Evolutionary conservation across 2,113 vertebrate genomes (phyloP).

Genomic region (Promerops cafer): DNA sequence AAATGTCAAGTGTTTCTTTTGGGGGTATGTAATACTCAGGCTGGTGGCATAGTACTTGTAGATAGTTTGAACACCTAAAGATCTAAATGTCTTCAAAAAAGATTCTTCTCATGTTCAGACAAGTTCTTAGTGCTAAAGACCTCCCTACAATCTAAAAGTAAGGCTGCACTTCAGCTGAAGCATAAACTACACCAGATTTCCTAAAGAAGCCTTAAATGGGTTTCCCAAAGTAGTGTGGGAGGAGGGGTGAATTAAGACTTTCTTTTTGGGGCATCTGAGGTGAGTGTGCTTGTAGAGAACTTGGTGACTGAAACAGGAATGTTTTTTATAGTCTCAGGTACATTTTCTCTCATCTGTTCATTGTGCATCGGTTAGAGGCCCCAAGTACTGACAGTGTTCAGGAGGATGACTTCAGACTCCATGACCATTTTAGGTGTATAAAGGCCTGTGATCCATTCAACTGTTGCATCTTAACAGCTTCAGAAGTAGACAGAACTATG

Average conservation of each 20-base stretch:
- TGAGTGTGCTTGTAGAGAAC: background rate
- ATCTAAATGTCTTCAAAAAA: background rate
- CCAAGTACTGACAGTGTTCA: background rate
- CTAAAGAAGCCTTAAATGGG: background rate
- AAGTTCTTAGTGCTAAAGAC: background rate
- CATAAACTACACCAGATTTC: background rate
- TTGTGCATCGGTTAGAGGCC: background rate
- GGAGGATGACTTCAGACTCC: background rate
- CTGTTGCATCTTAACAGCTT: background rate
- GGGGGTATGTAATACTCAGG: background rate
- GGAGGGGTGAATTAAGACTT: background rate
- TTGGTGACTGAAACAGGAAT: background rate
- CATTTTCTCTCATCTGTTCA: background rate
- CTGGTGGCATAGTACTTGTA: background rate
- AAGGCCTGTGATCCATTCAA: background rate
- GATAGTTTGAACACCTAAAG: background rate
- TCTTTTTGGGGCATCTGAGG: background rate
- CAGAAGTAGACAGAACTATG: background rate
- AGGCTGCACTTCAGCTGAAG: background rate
- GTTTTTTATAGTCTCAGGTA: background rate
- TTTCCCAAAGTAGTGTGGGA: background rate
- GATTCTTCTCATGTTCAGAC: background rate
- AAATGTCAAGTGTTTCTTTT: background rate
- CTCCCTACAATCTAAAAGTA: background rate
- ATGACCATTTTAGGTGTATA: background rate